Percentiles rank a stretch among this genome's conserved stretches.
phyloP scores from a whole-genome alignment of 2,888 invertebrate genomes.

The Ophion ventricosus region DNA sequence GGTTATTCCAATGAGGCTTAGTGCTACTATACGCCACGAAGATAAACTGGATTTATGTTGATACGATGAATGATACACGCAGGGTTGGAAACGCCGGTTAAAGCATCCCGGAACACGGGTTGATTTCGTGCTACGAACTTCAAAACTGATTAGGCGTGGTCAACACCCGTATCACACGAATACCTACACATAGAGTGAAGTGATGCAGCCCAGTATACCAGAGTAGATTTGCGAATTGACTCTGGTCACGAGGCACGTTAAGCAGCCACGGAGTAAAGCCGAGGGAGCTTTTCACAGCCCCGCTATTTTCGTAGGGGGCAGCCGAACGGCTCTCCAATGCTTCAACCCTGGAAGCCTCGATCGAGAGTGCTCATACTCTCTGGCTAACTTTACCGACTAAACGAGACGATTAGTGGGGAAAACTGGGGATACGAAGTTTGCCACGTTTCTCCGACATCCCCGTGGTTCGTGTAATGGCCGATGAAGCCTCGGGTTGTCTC shows the following conservation, averaged over 20 bases:
- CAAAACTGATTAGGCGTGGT: constrained; percentile 51
- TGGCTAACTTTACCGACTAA: constrained; percentile 54
- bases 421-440: constrained; percentile 61
- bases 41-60: neutral
- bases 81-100: constrained; percentile 31
- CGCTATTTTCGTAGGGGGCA: constrained; percentile 51
- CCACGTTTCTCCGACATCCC: constrained; percentile 48
- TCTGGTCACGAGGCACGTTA: constrained; percentile 19
- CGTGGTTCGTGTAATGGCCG: constrained; percentile 47
- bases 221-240: constrained; percentile 27
- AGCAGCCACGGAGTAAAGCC: constrained; percentile 32
- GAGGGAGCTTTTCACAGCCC: constrained; percentile 40
- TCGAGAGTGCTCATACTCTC: constrained; percentile 53
- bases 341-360: constrained; percentile 42
- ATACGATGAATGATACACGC: constrained; percentile 35
- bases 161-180: constrained; percentile 41
- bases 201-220: constrained; percentile 15
- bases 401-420: constrained; percentile 64
- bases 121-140: constrained; percentile 33
- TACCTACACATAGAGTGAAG: constrained; percentile 13
- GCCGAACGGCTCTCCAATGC: constrained; percentile 34
- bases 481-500: constrained; percentile 46
- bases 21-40: neutral
- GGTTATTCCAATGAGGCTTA: neutral
- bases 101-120: constrained; percentile 14